These are phyloP conservation scores for Popillia japonica DNA, from an alignment of 1,140 invertebrate genomes.

Conservation along the genomic window DNA sequence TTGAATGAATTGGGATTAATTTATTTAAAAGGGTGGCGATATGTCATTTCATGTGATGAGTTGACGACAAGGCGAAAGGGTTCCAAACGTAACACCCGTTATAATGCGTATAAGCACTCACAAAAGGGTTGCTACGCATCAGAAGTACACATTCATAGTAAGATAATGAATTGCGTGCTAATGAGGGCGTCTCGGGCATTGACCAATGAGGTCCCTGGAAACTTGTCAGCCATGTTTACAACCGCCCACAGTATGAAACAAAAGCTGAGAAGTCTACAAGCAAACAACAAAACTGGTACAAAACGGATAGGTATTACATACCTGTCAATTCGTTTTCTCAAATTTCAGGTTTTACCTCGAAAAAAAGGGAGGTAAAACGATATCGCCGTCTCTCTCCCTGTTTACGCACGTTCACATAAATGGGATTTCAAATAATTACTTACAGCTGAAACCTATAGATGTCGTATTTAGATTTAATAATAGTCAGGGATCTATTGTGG, in stretches of 20 bases:
- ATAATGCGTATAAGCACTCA: slow-evolving; percentile 41
- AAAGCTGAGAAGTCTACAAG: slow-evolving; percentile 41
- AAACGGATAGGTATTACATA: neutral
- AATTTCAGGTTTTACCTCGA: slow-evolving; percentile 2
- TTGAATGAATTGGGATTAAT: slow-evolving; percentile 35
- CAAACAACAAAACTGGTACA: slow-evolving; percentile 21
- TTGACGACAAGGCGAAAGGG: slow-evolving; percentile 16
- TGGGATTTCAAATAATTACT: neutral
- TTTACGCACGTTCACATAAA: neutral
- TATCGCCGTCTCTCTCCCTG: neutral
- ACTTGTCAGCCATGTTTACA: slow-evolving; percentile 47
- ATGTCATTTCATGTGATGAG: slow-evolving; percentile 36
- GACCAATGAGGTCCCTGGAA: slow-evolving; percentile 45
- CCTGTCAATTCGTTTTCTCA: neutral
- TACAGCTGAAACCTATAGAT: neutral
- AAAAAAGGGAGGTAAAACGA: neutral
- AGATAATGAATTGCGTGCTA: slow-evolving; percentile 44
- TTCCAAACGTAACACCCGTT: slow-evolving; percentile 39
- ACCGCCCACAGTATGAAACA: slow-evolving; percentile 47
- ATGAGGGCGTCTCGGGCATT: slow-evolving; percentile 45
- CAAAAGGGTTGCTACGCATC: slow-evolving; percentile 39
- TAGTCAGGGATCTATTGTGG: no score
- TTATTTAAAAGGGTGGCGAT: slow-evolving; percentile 40
- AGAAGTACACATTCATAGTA: slow-evolving; percentile 45
- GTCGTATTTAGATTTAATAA: no score